Base-by-base conservation (phyloP, 2,797 vertebrate species). In the Glossophaga mutica region DNA sequence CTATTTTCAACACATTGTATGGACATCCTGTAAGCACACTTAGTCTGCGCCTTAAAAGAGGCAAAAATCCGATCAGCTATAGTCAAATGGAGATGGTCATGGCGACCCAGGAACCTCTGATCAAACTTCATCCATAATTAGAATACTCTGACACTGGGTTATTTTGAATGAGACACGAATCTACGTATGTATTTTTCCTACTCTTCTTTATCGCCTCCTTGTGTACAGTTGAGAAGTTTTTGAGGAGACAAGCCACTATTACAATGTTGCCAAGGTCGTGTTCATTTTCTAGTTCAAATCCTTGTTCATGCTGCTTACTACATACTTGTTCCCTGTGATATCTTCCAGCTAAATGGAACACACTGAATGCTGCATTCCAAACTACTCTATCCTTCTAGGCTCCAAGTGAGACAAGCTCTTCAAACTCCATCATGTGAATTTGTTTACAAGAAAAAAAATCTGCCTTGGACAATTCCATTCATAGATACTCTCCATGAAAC, bases 271-370 rank as follows among this genome's bases (percentile, higher is more conserved):
- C 98, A 99, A 99, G 99, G 99, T 98, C 98, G 99, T 99, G 99
- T 99, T 99, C 99, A 98, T 99, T 99, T 99, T 99, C 99, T 99
- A 99, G 99, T 99, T 99, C 99, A 99, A 99, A 99, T 99, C 99
- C 99, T 99, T 99, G 99, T 99, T 99, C 99, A 99, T 98, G 99
- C 99, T 99, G 99, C 99, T 99, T 99, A 99, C 99, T 99, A 99
- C 99, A 99, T 99, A 99, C 99, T 99, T 99, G 99, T 99, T 99
- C 99, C 98, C 99, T 99, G 99, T 99, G 99, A 99, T 99, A 99
- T 99, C 99, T 99, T 99, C 99, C 99, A 99, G 99, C 99, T 98
- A 99, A 99, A 99, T 99, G 99, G 99, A 99, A 97, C 98, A 98
- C 99, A 98, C 98, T 99, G 99, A 99, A 99, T 99, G 99, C 99